Evolutionary conservation across 1,140 invertebrate genomes (phyloP), one percentile per base, ranked within the genome.

Genomic region (Telenomus remus): DNA sequence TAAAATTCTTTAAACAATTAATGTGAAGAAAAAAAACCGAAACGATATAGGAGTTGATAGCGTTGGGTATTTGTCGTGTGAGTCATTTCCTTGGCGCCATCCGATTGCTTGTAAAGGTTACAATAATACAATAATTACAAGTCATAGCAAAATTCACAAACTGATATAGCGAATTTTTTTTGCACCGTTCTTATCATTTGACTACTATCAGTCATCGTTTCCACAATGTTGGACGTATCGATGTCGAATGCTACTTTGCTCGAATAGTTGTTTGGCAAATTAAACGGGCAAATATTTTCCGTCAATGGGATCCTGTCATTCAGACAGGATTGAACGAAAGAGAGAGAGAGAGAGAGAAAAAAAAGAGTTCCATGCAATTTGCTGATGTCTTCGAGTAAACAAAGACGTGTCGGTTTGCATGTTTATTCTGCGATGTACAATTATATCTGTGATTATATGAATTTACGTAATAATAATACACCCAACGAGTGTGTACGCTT

Each of bases 1-100:
- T 74, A 74, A 74, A 59, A 74, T 74, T 74, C 71, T 73, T 74
- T 14, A 35, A 56, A 63, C 57, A 63, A 66, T 63, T 75, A 42
- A 27, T 11, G 46, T 34, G 14, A 11, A 34, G 59, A 73, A 15
- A 56, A 68, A 68, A 27, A 27, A 27, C n/a, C n/a, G 6, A 66
- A 74, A 56, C 49, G 63, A 66, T 61, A 50, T 55, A 73, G 16
- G 55, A 64, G 9, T 65, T 27, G 55, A 72, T 72, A 72, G 64
- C 47, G 64, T 35, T 48, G 19, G 16, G 35, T 64, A 59, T 72
- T 64, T 72, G 35, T 34, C 42, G 35, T 64, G 35, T 72, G 69
- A 72, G 4, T 72, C 69, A 72, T 16, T 72, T 64, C 14, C 59
- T 47, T 65, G 69, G 69, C 69, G 69, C 69, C 69, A 44, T 54